phyloP scores from a whole-genome alignment of 37 sponge, comb jelly and placozoan species.

The Tethya wilhelma region DNA sequence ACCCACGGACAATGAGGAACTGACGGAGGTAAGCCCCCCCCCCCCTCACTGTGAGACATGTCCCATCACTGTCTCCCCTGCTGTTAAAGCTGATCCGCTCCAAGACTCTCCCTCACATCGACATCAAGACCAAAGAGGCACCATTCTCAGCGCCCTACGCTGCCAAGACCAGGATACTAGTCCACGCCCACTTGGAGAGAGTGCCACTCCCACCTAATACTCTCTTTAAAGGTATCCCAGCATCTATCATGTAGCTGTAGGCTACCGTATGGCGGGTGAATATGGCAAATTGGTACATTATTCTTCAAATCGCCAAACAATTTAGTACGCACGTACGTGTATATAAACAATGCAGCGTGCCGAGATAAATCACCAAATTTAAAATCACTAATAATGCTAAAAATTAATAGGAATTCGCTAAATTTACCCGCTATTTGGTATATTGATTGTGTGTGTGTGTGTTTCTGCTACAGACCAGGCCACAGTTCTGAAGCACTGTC shows the following conservation, averaged over 20 bases:
- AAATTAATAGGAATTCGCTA: too few species aligned
- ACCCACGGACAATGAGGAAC: slow-evolving; percentile 51
- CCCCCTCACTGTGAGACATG: too few species aligned
- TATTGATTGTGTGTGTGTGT: too few species aligned
- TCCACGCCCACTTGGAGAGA: slow-evolving; percentile 74
- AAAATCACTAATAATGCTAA: too few species aligned
- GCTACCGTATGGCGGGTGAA: too few species aligned
- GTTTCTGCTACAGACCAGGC: slow-evolving; percentile 43
- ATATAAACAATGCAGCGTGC: too few species aligned
- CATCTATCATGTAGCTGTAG: too few species aligned
- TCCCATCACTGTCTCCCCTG: neutral
- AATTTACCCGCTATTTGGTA: too few species aligned
- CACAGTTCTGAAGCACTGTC: slow-evolving; percentile 62
- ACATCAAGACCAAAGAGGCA: slow-evolving; percentile 49
- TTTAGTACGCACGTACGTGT: too few species aligned
- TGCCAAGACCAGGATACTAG: slow-evolving; percentile 72
- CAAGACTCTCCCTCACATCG: slow-evolving; percentile 51
- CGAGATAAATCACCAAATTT: too few species aligned
- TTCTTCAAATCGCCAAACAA: too few species aligned
- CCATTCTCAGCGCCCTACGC: slow-evolving; percentile 60
- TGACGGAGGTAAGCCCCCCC: slow-evolving; percentile 54
- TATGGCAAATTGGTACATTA: too few species aligned
- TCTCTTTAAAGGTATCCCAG: slow-evolving; percentile 47
- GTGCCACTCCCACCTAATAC: slow-evolving; percentile 24
- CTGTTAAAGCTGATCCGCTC: slow-evolving; percentile 21